Evolutionary conservation across 2,888 invertebrate genomes (phyloP), one percentile per base, ranked within the genome.

Genomic region (Acanthosepion pharaonis): DNA sequence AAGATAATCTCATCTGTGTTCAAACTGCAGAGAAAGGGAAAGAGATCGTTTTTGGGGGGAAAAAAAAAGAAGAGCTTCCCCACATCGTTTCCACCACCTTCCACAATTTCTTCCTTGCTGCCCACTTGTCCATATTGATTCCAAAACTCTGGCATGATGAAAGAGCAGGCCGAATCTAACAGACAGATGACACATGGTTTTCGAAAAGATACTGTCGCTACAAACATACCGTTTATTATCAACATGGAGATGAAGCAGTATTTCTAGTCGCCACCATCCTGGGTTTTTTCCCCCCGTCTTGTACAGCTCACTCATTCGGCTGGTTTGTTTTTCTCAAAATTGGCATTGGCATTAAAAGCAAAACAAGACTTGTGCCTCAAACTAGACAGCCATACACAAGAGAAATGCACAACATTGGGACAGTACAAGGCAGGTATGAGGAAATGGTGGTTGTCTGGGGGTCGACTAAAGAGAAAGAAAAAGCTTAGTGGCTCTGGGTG

Each of bases 101-200:
- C 42, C 78, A 78, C 78, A 33, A 78, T 78, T 33, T 15, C 78
- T 78, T 5, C 18, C 5, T n/a, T 4, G 4, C n/a, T n/a, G 33
- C 33, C 78, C 1, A 33, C 78, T 9, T 78, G n/a, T 78, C 78
- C 20, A 18, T 78, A 78, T 78, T 18, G 78, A 78, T 78, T 78
- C 11, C 11, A n/a, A 78, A 78, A n/a, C 78, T 33, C n/a, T 15
- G 18, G 78, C 78, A n/a, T 78, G 78, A 78, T 78, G n/a, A 78
- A 78, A 78, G 78, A 78, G 78, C n/a, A n/a, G 78, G 11, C n/a
- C 33, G 78, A 78, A n/a, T 78, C n/a, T 78, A 78, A 78, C 78
- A n/a, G 78, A 78, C 78, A 78, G n/a, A 78, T 78, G 78, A 78
- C 78, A 78, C 78, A 78, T 78, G 78, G n/a, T 78, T 78, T 78